These are phyloP conservation scores for Sterrhoptilus dennistouni DNA, from an alignment of 2,113 vertebrate genomes.

Conservation along the genomic window DNA sequence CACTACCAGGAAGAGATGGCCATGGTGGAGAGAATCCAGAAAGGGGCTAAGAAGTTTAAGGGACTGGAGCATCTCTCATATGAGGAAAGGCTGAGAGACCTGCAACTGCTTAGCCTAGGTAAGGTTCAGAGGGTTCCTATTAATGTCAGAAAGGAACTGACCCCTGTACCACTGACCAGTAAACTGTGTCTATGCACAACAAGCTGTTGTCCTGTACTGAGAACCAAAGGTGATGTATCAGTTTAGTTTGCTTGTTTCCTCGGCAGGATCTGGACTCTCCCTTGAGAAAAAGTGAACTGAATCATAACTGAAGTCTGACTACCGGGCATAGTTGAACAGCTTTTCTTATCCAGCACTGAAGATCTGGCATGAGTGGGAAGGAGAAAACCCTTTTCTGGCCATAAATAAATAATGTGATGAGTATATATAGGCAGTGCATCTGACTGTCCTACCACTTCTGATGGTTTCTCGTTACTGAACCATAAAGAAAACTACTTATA, in stretches of 20 bases:
- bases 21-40: rapidly evolving
- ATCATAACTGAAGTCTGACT: background rate
- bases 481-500: background rate
- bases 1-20: background rate
- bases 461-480: background rate
- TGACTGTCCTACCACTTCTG: background rate
- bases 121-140: background rate
- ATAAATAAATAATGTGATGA: background rate
- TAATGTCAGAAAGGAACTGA: background rate
- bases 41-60: background rate
- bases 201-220: background rate
- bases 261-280: background rate
- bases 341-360: background rate
- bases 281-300: background rate
- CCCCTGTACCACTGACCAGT: background rate
- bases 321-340: background rate
- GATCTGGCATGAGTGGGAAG: background rate
- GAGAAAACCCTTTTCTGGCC: background rate
- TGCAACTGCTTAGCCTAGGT: background rate
- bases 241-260: background rate
- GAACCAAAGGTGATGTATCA: background rate
- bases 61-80: background rate
- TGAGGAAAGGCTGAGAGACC: background rate
- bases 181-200: background rate
- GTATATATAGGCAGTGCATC: background rate